Evolutionary conservation across 2,888 invertebrate species (phyloP), one percentile per base, ranked within the genome.

Genomic region (Nysson spinosus): DNA sequence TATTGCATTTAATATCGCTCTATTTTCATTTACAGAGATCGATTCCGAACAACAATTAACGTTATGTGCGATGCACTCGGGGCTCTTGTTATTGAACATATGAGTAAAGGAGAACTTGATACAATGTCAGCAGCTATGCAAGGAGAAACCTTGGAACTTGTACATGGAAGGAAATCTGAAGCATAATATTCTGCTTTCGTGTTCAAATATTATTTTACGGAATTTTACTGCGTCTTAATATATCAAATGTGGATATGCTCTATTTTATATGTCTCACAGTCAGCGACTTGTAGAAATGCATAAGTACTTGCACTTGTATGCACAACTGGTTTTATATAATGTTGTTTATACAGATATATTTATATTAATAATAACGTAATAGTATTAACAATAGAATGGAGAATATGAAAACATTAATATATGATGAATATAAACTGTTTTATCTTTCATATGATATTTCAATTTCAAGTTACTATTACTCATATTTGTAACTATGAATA

Each of bases 51-150:
- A 83, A 93, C 95, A 82, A 91, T 98, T 80, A 99, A 99, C 88
- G 98, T 99, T 24, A 93, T 97, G 87, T 98, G 98, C 79, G 98
- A 99, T 87, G 95, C 96, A 7, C 88, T 98, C 61, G 98, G 98
- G 34, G 97, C 98, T 37, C 95, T 95, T 57, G 92, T 99, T 50
- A 97, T 99, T 22, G 92, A 95, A 80, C 92, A 95, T 75, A 89
- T 97, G 69, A 96, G 96, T 58, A 91, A 92, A 82, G 91, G 91
- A 7, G 96, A 96, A 82, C 87, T 94, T 60, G 88, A 88, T 55
- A 79, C 66, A 7, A 50, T 50, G 4, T n/a, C n/a, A n/a, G 60
- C 68, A 20, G 57, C 50, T 17, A 72, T 80, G 14, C 70, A 58
- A 32, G 78, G 82, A 20, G 83, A 83, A 72, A 71, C 37, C 55